Percentiles rank a stretch among this genome's conserved stretches.
Evolutionary conservation across 2,888 invertebrate species (phyloP).

Genomic region (Agapostemon virescens): DNA sequence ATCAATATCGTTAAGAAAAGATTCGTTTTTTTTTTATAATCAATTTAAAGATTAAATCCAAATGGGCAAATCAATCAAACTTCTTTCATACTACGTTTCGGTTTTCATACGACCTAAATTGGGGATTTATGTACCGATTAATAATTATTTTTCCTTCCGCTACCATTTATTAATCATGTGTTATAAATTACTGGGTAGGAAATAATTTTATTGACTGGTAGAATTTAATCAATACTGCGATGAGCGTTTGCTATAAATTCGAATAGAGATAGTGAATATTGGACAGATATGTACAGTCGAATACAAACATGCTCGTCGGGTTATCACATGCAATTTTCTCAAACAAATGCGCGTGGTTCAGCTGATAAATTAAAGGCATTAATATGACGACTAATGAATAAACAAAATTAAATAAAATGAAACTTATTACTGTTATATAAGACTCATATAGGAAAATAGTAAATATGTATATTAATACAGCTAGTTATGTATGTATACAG

Average conservation of each 20-base stretch:
- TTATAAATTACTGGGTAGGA: not conserved
- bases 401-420: no score
- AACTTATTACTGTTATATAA: no score
- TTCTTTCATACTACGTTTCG: not conserved
- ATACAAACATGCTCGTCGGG: not conserved
- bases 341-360: no score
- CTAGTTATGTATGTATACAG: no score
- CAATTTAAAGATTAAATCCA: no score
- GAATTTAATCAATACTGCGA: not conserved
- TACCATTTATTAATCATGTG: not conserved
- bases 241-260: not conserved
- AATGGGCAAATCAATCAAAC: no score
- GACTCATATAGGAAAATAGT: no score
- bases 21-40: no score
- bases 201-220: not conserved
- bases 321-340: not conserved
- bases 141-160: not conserved
- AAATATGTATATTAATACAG: no score
- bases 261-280: not conserved
- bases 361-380: no score
- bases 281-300: not conserved
- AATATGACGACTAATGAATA: no score
- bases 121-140: not conserved
- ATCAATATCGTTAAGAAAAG: no score
- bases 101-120: not conserved